Base-by-base conservation (phyloP, 1,140 invertebrate species). In the Nylanderia fulva region DNA sequence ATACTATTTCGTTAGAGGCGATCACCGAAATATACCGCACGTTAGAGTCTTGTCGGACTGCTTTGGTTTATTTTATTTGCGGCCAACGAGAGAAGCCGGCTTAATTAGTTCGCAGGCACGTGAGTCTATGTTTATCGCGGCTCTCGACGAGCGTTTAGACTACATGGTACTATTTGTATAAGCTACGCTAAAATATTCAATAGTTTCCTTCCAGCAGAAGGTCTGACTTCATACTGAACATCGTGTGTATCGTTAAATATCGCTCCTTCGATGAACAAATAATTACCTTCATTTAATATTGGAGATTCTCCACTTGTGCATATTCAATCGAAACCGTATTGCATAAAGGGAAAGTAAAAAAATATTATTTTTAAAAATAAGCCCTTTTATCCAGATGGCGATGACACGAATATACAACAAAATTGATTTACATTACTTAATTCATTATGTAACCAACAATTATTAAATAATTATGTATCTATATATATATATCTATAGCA, bases 31-130 rank as follows among this genome's bases (percentile, higher is more conserved):
- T 69, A 69, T 39, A 56, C 66, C 18, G 24, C 24, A 8, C 3
- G 8, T 2, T 69, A 18, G 27, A 3, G 7, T 39, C 7, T 18
- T 13, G 33, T n/a, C 36, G 45, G 18, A 0, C 18, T n/a, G n/a
- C n/a, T 56, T 54, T 36, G 11, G 66, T 56, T 54, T 54, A 39
- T 68, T 80, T 84, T 76, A 74, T 74, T 76, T 84, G 15, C 56
- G 15, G 13, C 71, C 52, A 48, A 61, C 80, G 39, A 8, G 36
- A 63, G 80, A 39, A 84, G 56, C 27, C 54, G 15, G 13, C 54
- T 84, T 76, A 84, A 84, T 84, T 84, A 84, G 80, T 84, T 75
- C 71, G 56, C 66, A 24, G 69, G 21, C 80, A 83, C 54, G 56
- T 56, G 24, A 54, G 60, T 63, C 80, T 83, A 48, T 74, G 80